Base-by-base conservation (phyloP, 2,888 invertebrate species). In the Pollenia labialis region DNA sequence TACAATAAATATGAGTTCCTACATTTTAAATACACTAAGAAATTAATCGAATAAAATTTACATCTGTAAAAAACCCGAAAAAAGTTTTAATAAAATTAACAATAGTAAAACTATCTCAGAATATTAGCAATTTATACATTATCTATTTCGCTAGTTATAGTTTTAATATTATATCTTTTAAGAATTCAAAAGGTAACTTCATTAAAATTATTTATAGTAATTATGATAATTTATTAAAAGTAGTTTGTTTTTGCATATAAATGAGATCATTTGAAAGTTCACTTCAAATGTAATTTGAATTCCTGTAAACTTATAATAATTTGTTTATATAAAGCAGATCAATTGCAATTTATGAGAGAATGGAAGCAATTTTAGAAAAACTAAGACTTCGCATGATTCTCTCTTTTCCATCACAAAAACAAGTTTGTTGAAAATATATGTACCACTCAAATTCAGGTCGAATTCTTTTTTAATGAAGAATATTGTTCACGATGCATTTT, bases 241-340 rank as follows among this genome's bases (percentile, higher is more conserved):
- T 85, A 80, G 79, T 72, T 88, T 82, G 85, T 84, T 74, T 86
- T 81, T 85, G 62, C 81, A 81, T 85, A 85, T 87, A 88, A 89
- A 87, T 89, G 89, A 89, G 89, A 89, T 89, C 89, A 88, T 89
- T 88, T 89, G 88, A 88, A 88, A 88, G 85, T 87, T 85, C 48
- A 76, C 75, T 87, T 87, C 85, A 85, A 85, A 87, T 85, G 81
- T 87, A 58, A 75, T 86, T 85, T 81, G 77, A 85, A 76, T 79
- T 72, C 72, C 44, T 50, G 72, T 72, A 66, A 84, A 58, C 77
- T 40, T 58, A 44, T 6, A 23, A 23, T 44, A 46, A 46, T 72
- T 72, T 23, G 44, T 48, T 77, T 77, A 42, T 40, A 66, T 52
- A 77, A 64, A 69, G 64, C 76, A 64, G 77, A 77, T 50, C 32